Conservation (phyloP, 2,888 invertebrate genomes). For the Erpobdella octoculata region DNA sequence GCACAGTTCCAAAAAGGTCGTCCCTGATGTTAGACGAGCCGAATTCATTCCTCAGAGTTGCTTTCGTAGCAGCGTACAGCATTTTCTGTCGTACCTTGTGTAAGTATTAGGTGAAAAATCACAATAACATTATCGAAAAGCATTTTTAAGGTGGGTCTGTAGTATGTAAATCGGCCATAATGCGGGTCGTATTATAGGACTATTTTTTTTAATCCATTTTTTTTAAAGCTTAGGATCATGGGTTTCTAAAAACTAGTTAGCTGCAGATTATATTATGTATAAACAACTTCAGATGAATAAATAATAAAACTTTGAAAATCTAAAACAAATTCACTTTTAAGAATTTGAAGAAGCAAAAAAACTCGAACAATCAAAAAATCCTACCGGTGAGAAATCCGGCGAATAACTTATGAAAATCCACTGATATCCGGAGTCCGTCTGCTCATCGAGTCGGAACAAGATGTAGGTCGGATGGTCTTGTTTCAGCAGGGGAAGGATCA, state of each 20-base stretch:
- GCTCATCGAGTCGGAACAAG: slow-evolving; percentile 67
- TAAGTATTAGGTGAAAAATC: slow-evolving; percentile 1
- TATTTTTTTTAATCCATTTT: no score
- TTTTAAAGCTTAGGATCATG: no score
- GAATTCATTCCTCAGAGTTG: slow-evolving; percentile 90
- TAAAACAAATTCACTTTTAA: no score
- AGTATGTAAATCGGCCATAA: no score
- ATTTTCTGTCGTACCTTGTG: slow-evolving; percentile 75
- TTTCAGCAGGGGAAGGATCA: slow-evolving; percentile 46
- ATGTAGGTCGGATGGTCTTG: slow-evolving; percentile 74
- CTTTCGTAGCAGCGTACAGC: slow-evolving; percentile 94
- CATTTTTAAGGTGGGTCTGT: no score
- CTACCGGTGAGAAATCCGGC: slow-evolving; percentile 33
- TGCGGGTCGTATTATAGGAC: no score
- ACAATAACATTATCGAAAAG: neutral
- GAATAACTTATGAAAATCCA: slow-evolving; percentile 86
- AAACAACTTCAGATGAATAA: no score
- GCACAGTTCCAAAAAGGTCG: slow-evolving; percentile 79
- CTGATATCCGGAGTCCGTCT: slow-evolving; percentile 69
- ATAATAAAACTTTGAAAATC: no score
- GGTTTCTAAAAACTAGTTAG: no score
- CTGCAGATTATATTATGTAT: no score
- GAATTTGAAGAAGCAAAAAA: no score
- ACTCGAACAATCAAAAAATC: no score
- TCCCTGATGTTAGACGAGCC: slow-evolving; percentile 86